Evolutionary conservation across 2,888 invertebrate species (phyloP).

Genomic region (Thyatira batis): DNA sequence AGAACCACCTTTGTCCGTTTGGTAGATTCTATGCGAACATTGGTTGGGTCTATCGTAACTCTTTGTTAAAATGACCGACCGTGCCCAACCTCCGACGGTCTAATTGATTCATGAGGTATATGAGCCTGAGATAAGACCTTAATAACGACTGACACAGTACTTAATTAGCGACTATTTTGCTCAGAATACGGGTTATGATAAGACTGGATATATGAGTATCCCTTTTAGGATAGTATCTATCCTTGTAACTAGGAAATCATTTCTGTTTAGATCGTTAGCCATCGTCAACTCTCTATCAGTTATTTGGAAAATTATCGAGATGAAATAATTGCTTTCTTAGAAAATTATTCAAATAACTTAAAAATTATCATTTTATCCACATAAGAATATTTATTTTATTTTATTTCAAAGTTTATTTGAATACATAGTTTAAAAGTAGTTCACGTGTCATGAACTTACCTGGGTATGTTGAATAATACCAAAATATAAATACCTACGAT

Average conservation of each 20-base stretch:
- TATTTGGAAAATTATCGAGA: too few relatives aligned
- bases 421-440: too few relatives aligned
- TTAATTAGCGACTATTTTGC: constrained; percentile 50
- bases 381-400: too few relatives aligned
- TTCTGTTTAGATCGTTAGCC: neutral
- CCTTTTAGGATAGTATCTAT: neutral
- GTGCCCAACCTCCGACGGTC: constrained; percentile 26
- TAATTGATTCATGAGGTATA: constrained; percentile 63
- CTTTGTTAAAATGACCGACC: constrained; percentile 40
- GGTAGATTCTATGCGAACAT: constrained; percentile 22
- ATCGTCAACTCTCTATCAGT: too few relatives aligned
- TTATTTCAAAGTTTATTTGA: too few relatives aligned
- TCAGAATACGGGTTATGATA: constrained; percentile 34
- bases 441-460: too few relatives aligned
- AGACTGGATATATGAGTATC: constrained; percentile 13
- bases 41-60: constrained; percentile 28
- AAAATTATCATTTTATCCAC: too few relatives aligned
- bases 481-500: too few relatives aligned
- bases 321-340: too few relatives aligned
- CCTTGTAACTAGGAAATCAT: neutral
- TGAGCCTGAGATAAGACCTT: constrained; percentile 51
- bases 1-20: constrained; percentile 31
- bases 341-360: too few relatives aligned
- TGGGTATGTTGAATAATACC: too few relatives aligned
- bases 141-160: constrained; percentile 49